Conservation (phyloP, 1,140 invertebrate genomes). For the honey bee (Apis mellifera) region DNA sequence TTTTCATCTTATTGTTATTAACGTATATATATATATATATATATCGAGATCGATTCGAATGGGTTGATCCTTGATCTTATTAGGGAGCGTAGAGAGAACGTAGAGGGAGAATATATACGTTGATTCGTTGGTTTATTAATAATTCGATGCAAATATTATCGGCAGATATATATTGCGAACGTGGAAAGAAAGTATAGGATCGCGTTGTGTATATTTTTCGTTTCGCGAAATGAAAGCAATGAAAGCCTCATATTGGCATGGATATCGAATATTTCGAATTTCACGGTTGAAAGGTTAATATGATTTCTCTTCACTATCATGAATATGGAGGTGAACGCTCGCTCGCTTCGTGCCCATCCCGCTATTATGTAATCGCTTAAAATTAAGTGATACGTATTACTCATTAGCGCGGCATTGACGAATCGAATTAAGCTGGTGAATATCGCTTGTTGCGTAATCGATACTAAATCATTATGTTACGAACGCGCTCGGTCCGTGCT, state of each 20-base stretch:
- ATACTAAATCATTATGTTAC: not conserved
- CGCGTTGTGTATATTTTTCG: not conserved
- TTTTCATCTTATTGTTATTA: not conserved
- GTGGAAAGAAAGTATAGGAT: too few species aligned
- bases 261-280: not conserved
- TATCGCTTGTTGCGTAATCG: not conserved
- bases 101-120: too few species aligned
- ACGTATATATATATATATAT: too few species aligned
- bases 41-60: too few species aligned
- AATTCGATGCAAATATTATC: not conserved
- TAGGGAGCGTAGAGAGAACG: too few species aligned
- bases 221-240: not conserved
- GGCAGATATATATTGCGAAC: not conserved
- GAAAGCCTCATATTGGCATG: too few species aligned
- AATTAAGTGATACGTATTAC: slow-evolving; percentile 16
- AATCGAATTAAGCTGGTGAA: slow-evolving; percentile 2
- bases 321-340: not conserved
- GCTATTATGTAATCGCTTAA: not conserved
- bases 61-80: too few species aligned
- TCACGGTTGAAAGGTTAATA: not conserved
- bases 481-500: not conserved
- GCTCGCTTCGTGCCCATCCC: not conserved
- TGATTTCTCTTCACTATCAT: not conserved
- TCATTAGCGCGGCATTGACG: not conserved
- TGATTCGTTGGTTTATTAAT: not conserved